Evolutionary conservation across 1,140 invertebrate species (phyloP).

Genomic region (Pseudachorutes palmiensis): DNA sequence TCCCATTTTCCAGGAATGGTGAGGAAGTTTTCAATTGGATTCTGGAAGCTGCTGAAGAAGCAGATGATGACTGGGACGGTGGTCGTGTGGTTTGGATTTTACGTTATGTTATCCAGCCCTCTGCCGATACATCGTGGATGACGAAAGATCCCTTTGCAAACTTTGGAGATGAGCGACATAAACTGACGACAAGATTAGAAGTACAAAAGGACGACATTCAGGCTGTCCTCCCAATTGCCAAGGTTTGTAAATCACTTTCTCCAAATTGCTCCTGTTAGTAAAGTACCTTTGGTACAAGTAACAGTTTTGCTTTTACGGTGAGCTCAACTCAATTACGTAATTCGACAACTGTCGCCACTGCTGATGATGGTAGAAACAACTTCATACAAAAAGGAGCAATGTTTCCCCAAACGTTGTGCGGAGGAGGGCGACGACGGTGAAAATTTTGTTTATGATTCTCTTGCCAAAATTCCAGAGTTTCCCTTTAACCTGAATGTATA

Average conservation of each 20-base stretch:
- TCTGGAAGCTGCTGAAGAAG: constrained; percentile 75
- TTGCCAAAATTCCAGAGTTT: neutral
- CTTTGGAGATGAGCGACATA: constrained; percentile 55
- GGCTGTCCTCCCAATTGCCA: constrained; percentile 85
- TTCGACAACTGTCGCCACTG: too few species aligned
- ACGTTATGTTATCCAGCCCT: constrained; percentile 58
- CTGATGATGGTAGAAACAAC: too few species aligned
- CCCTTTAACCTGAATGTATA: too few species aligned
- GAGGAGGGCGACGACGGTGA: too few species aligned
- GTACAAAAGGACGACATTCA: constrained; percentile 91
- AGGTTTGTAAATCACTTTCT: constrained; percentile 51
- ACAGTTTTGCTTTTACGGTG: too few species aligned
- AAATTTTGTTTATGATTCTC: neutral
- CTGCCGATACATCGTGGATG: constrained; percentile 43
- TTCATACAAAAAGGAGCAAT: too few species aligned
- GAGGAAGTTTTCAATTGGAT: constrained; percentile 85
- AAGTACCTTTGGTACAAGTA: too few species aligned
- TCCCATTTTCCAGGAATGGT: constrained; percentile 50
- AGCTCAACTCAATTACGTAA: too few species aligned
- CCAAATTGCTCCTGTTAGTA: too few species aligned
- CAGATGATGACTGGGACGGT: constrained; percentile 62
- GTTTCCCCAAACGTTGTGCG: too few species aligned
- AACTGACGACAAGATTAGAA: constrained; percentile 70
- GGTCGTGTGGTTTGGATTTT: constrained; percentile 73
- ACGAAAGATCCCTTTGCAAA: constrained; percentile 47